These are phyloP conservation scores for Helogale parvula DNA, from an alignment of 2,113 vertebrate genomes.

Conservation along the genomic window DNA sequence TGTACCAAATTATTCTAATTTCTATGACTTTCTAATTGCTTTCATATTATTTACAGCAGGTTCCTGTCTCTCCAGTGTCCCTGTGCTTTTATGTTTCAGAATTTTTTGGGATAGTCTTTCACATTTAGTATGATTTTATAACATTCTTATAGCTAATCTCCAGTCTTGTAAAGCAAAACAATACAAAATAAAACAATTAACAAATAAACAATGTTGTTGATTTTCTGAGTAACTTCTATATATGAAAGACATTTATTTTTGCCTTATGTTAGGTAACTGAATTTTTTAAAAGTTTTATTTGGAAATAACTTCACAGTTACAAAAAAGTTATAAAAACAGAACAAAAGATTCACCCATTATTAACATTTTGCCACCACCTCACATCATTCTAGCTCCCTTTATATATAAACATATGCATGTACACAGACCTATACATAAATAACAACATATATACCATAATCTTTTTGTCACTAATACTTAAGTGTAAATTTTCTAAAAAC, in stretches of 20 bases:
- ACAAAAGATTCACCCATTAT: not conserved
- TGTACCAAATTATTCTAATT: constrained; percentile 26
- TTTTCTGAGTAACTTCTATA: not conserved
- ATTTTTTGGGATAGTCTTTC: constrained; percentile 9
- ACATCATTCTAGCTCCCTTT: not conserved
- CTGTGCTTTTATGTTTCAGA: constrained; percentile 22
- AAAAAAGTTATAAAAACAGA: constrained; percentile 18
- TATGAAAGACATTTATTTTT: not conserved
- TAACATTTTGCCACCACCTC: constrained; percentile 1
- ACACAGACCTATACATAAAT: not conserved
- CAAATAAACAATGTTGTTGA: not conserved
- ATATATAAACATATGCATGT: not conserved
- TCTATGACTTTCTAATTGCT: not conserved
- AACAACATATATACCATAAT: not conserved
- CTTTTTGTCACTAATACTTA: constrained; percentile 21
- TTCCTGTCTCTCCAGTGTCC: not conserved
- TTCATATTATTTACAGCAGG: not conserved
- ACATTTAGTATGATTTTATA: constrained; percentile 18
- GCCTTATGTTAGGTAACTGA: not conserved
- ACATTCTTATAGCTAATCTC: not conserved
- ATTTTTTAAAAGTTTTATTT: not conserved
- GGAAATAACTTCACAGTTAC: constrained; percentile 25
- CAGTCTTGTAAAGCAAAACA: not conserved
- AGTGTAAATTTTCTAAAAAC: not conserved
- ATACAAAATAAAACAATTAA: not conserved